These are phyloP conservation scores for Latrodectus geometricus DNA, from an alignment of 1,140 invertebrate species.

Conservation along the genomic window DNA sequence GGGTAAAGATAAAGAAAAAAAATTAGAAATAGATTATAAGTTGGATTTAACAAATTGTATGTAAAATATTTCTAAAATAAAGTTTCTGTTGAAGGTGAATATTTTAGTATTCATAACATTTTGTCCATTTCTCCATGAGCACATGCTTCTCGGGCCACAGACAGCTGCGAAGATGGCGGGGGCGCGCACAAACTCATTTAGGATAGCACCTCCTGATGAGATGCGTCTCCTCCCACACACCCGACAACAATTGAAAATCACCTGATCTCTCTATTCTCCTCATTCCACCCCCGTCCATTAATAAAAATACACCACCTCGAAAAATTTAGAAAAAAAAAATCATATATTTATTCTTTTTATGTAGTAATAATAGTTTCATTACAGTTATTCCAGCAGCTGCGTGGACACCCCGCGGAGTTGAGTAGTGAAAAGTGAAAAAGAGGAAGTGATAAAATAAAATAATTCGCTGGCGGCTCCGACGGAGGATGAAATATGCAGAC, in stretches of 20 bases:
- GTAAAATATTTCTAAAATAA: too few species aligned
- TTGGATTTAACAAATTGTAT: too few species aligned
- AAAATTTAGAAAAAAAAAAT: neutral
- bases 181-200: constrained; percentile 32
- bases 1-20: too few species aligned
- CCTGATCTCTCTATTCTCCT: constrained; percentile 31
- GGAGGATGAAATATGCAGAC: constrained; percentile 25
- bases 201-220: neutral
- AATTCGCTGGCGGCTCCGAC: neutral
- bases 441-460: neutral
- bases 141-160: constrained; percentile 18
- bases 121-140: constrained; percentile 14
- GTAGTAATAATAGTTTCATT: constrained; percentile 36
- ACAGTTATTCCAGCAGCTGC: constrained; percentile 20
- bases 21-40: too few species aligned
- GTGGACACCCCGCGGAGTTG: neutral
- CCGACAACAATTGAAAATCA: constrained; percentile 20
- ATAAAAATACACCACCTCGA: constrained; percentile 19
- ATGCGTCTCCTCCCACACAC: neutral
- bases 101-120: neutral
- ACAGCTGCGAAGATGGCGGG: constrained; percentile 9
- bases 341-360: constrained; percentile 9
- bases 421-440: neutral
- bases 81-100: too few species aligned
- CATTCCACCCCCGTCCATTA: neutral